Evolutionary conservation across 2,797 vertebrate species (phyloP).

Genomic region (Chiropotes sagulatus): DNA sequence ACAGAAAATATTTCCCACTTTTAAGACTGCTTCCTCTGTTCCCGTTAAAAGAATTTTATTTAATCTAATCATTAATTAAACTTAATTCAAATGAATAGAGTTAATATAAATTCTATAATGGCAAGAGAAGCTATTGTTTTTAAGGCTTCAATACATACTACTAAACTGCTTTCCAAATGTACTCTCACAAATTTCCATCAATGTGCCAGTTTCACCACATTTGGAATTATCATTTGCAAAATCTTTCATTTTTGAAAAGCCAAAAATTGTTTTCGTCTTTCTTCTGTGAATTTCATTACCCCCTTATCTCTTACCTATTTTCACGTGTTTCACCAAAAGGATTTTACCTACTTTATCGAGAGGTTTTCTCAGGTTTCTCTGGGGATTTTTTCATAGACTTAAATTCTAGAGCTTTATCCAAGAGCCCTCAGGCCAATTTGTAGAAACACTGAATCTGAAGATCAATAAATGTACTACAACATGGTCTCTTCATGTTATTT

Average conservation of each 20-base stretch:
- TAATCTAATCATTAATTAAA: neutral
- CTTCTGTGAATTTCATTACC: neutral
- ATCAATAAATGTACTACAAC: neutral
- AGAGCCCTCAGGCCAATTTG: neutral
- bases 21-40: neutral
- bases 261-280: neutral
- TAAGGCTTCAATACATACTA: neutral
- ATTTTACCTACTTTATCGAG: neutral
- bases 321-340: neutral
- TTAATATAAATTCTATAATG: neutral
- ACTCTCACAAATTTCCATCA: neutral
- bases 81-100: neutral
- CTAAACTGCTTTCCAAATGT: neutral
- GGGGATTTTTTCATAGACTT: neutral
- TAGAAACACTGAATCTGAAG: neutral
- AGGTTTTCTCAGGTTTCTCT: neutral
- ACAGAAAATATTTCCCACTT: neutral
- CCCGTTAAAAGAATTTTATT: neutral
- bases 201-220: neutral
- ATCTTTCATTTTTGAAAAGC: neutral
- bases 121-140: neutral
- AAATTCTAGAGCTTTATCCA: neutral
- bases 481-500: neutral
- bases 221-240: neutral
- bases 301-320: neutral